Evolutionary conservation across 2,888 invertebrate species (phyloP).

Genomic region (Zeuzera pyrina): DNA sequence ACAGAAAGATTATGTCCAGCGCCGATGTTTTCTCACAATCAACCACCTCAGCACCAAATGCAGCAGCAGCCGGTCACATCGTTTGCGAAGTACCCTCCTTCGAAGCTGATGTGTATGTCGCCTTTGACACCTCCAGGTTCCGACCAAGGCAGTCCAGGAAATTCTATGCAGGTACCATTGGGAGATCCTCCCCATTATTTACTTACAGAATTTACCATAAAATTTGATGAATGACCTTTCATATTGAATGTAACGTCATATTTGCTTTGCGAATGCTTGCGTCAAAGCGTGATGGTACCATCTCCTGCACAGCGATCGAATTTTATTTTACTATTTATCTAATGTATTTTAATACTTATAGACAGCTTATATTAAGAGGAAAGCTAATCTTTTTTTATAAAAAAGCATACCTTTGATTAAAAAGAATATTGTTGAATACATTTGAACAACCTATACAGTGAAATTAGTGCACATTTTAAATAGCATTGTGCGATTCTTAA

Average conservation of each 20-base stretch:
- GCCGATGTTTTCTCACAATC: conserved; percentile 55
- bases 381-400: too few species aligned
- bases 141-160: conserved; percentile 88
- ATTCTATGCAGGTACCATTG: conserved; percentile 70
- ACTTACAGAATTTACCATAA: too few species aligned
- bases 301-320: conserved; percentile 47
- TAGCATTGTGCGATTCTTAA: too few species aligned
- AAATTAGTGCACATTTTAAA: too few species aligned
- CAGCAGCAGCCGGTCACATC: conserved; percentile 44
- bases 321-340: conserved; percentile 22
- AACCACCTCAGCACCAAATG: conserved; percentile 34
- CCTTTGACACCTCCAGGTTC: conserved; percentile 91
- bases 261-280: conserved; percentile 42
- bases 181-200: background rate
- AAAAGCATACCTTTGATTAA: too few species aligned
- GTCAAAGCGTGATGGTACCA: conserved; percentile 47
- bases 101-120: conserved; percentile 80
- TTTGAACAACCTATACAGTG: too few species aligned
- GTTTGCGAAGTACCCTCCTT: conserved; percentile 60
- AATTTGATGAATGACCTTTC: too few species aligned
- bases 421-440: too few species aligned
- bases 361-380: too few species aligned
- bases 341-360: too few species aligned
- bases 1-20: conserved; percentile 79
- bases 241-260: conserved; percentile 7